Percentiles rank a stretch among this genome's conserved stretches.
Conservation (phyloP, 30 jellyfish, hydroid and myxozoan genomes). For the Hydractinia symbiolongicarpus region DNA sequence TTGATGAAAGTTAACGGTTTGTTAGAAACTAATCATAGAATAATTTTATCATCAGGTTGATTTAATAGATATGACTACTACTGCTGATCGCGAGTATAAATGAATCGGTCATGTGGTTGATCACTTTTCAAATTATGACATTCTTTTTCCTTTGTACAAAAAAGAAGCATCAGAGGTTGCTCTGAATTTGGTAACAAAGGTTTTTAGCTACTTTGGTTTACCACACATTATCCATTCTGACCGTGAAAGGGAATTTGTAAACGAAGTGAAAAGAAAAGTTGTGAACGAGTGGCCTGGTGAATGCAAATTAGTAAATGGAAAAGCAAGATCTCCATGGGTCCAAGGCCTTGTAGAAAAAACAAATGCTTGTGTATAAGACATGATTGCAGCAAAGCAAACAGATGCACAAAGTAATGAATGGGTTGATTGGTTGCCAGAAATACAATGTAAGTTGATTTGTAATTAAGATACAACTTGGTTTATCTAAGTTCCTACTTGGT, state of each 20-base stretch:
- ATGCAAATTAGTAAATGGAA: slow-evolving; percentile 20
- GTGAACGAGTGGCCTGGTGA: slow-evolving; percentile 16
- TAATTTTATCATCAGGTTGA: background rate
- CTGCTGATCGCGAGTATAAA: slow-evolving; percentile 14
- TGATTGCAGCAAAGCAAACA: too few relatives aligned
- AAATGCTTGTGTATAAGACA: too few relatives aligned
- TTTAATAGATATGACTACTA: background rate
- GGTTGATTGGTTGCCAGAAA: too few relatives aligned
- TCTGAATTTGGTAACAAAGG: background rate
- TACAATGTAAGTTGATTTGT: too few relatives aligned
- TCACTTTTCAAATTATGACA: background rate
- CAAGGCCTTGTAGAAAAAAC: too few relatives aligned
- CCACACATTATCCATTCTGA: slow-evolving; percentile 5
- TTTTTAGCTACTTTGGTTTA: background rate
- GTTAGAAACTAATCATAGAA: too few relatives aligned
- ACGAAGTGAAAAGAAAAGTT: background rate
- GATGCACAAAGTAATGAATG: too few relatives aligned
- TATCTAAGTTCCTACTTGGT: too few relatives aligned
- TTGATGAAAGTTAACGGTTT: too few relatives aligned
- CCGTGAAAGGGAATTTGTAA: slow-evolving; percentile 16
- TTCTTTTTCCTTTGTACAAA: background rate
- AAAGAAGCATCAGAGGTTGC: slow-evolving; percentile 13
- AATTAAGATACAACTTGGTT: too few relatives aligned
- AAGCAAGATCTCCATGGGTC: slow-evolving; percentile 14
- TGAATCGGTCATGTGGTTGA: slow-evolving; percentile 13